A percentile compares a stretch with the other conserved stretches of the same genome.
phyloP scores from a whole-genome alignment of 2,113 vertebrate genomes.

The Equus quagga region DNA sequence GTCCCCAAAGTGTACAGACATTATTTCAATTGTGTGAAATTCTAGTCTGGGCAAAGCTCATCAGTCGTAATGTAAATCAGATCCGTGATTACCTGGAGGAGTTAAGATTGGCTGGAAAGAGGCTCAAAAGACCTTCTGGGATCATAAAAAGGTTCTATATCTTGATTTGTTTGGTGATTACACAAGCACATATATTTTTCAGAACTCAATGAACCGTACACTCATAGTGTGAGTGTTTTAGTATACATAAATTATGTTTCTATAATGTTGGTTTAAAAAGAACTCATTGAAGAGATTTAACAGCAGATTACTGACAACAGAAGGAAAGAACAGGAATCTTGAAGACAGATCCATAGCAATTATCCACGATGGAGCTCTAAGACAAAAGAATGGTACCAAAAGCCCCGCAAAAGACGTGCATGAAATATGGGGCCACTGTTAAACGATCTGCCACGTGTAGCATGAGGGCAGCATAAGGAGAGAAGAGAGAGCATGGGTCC shows the following conservation, averaged over 20 bases:
- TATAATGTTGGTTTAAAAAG: too few relatives aligned
- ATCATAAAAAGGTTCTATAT: neutral
- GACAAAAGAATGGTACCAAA: neutral
- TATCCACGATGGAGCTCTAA: neutral
- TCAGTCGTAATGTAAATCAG: neutral
- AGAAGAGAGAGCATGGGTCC: neutral
- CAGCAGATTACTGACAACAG: neutral
- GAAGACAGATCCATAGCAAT: neutral
- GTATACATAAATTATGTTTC: too few relatives aligned
- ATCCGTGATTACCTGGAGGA: neutral
- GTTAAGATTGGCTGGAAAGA: neutral
- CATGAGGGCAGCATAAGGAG: neutral
- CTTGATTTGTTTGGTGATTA: neutral
- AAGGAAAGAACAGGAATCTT: neutral
- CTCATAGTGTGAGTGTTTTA: neutral
- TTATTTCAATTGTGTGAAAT: neutral
- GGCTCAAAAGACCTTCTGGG: neutral
- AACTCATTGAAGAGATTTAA: neutral
- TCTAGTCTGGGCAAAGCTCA: neutral
- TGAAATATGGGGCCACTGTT: neutral
- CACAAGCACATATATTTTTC: neutral
- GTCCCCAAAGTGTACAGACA: neutral
- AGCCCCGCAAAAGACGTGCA: neutral
- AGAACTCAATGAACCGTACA: neutral
- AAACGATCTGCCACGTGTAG: neutral